These are phyloP conservation scores for Antigone vipio DNA, from an alignment of 2,113 vertebrate species.

Conservation along the genomic window DNA sequence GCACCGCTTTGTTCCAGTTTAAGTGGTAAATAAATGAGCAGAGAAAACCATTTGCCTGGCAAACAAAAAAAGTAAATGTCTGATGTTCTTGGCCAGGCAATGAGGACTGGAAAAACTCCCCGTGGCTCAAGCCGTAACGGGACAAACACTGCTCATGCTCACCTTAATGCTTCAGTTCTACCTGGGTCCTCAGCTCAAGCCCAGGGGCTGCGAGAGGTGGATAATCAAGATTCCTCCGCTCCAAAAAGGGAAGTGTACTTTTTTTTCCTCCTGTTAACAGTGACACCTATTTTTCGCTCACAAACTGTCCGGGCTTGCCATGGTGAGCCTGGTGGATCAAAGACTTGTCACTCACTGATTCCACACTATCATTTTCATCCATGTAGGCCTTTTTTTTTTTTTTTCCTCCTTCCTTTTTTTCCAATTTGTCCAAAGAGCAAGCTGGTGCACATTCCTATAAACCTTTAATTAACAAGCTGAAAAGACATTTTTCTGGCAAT, in stretches of 20 bases:
- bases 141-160: not conserved
- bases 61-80: not conserved
- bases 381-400: not conserved
- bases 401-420: not conserved
- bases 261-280: not conserved
- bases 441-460: constrained; percentile 7
- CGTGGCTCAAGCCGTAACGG: not conserved
- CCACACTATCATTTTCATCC: not conserved
- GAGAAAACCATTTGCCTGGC: not conserved
- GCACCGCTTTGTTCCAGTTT: not conserved
- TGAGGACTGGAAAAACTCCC: not conserved
- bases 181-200: not conserved
- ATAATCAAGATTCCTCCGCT: not conserved
- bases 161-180: not conserved
- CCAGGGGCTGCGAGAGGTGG: not conserved
- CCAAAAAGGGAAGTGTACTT: not conserved
- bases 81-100: not conserved
- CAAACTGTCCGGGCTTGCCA: not conserved
- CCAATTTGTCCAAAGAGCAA: constrained; percentile 3
- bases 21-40: not conserved
- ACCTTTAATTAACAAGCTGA: constrained; percentile 56
- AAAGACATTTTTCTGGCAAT: constrained; percentile 50
- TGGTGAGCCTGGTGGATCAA: not conserved
- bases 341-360: not conserved
- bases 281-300: not conserved